Percentiles rank a stretch among this genome's conserved stretches.
phyloP scores from a whole-genome alignment of 2,888 invertebrate species.

The Penaeus monodon region DNA sequence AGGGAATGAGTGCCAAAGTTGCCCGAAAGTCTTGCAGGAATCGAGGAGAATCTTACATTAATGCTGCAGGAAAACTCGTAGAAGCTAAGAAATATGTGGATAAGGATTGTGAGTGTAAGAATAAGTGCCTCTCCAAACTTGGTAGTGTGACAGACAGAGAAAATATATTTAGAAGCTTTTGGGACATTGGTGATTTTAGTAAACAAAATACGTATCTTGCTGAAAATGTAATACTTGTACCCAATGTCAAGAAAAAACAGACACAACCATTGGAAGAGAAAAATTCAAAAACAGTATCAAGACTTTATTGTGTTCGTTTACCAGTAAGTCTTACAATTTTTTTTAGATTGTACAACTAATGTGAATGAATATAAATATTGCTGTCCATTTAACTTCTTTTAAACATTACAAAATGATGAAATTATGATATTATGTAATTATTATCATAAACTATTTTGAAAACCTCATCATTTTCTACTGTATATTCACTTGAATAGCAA shows the following conservation, averaged over 20 bases:
- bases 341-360: background rate
- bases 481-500: no score
- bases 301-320: background rate
- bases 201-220: slow-evolving; percentile 37
- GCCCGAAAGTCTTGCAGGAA: slow-evolving; percentile 34
- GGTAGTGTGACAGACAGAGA: slow-evolving; percentile 34
- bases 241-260: slow-evolving; percentile 17
- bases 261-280: background rate
- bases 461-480: no score
- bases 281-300: slow-evolving; percentile 1
- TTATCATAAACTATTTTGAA: no score
- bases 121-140: slow-evolving; percentile 43
- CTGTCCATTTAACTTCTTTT: no score
- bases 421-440: no score
- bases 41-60: slow-evolving; percentile 39
- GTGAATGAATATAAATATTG: background rate
- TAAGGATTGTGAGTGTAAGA: slow-evolving; percentile 44
- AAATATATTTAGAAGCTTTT: slow-evolving; percentile 35
- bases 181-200: slow-evolving; percentile 47
- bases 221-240: slow-evolving; percentile 43
- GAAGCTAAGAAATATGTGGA: slow-evolving; percentile 43
- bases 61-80: slow-evolving; percentile 34
- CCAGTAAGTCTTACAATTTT: background rate
- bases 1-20: slow-evolving; percentile 26
- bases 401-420: no score